Base-by-base conservation (phyloP, 2,797 vertebrate species). In the Scolopax bukidnonensis region DNA sequence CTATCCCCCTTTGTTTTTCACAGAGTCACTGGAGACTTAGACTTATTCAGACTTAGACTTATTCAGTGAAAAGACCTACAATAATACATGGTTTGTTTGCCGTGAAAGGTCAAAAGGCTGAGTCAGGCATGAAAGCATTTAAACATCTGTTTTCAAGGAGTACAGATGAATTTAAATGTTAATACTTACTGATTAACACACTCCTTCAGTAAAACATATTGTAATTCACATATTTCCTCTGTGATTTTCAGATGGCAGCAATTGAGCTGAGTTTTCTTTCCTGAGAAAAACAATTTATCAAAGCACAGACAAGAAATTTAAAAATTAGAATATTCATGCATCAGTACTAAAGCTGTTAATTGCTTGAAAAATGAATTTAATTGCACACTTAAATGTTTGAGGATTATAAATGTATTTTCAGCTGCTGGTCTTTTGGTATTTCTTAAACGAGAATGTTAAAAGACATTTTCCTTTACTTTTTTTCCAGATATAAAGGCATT, bases 141-240 rank as follows among this genome's bases (percentile, higher is more conserved):
- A 70, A 92, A 84, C 69, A 84, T 90, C 90, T 76, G 83, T 45
- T 87, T 90, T 92, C 69, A 76, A 70, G 53, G 43, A 80, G 12
- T 60, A n/a, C 24, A 47, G 19, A 51, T 51, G 10, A 81, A 67
- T 60, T 71, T 21, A 85, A 80, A 70, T 71, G 30, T 41, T 70
- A 74, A 69, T 74, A 24, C 60, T 51, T 64, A 57, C 6, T 87
- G 56, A 70, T n/a, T 79, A 75, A 89, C 79, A 5, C 30, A 75
- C 41, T 75, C 23, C 30, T 76, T 84, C 57, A 70, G 57, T 56
- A 70, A 84, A 89, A 78, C 30, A 65, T 64, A 65, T 9, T 82
- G 48, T 70, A 70, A 67, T 75, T 57, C 74, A 76, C 30, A 27
- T 83, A 65, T 48, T 90, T 84, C 33, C 59, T 53, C 41, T 87